Evolutionary conservation across 2,797 vertebrate genomes (phyloP), one percentile per base, ranked within the genome.

Genomic region (Sebastes kiyomatsui): DNA sequence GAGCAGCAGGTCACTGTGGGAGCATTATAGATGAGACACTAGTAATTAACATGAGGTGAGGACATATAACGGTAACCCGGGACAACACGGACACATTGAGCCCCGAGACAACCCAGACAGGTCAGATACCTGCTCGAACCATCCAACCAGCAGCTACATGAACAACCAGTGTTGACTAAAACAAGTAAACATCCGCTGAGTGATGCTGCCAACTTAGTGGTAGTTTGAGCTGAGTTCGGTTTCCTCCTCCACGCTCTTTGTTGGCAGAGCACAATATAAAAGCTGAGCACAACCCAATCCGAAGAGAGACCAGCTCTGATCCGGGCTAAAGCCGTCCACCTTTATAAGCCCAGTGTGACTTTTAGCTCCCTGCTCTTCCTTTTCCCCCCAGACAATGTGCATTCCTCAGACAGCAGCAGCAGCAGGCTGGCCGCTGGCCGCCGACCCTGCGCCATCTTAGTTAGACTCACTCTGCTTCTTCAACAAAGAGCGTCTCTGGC

Each of bases 361-460:
- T 88, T 82, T 56, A 61, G 59, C 71, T 77, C 33, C 20, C 67
- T 38, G 65, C 72, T 78, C 58, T 20, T 87, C 80, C 59, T 69
- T 11, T 28, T 30, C 77, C 66, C 69, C 77, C 66, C 69, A 86
- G 80, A 93, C 92, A 93, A 94, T 90, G 92, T 87, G 91, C 92
- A 94, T 93, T 94, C 93, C 91, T 88, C 74, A 88, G 92, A 81
- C 93, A 91, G 87, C 35, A 38, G 12, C 12, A 35, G 33, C 82
- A 78, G 91, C 85, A 88, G 84, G 83, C 88, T 94, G 88, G 83
- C 87, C 93, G 77, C 90, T 38, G 35, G 35, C 35, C 35, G 35
- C 35, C 93, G 95, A 96, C 93, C 95, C 95, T 92, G 95, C 96
- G 96, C 96, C 96, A 96, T 96, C 95, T 96, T 96, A 95, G 95